phyloP scores from a whole-genome alignment of 2,797 vertebrate species.

The Bufotes viridis region DNA sequence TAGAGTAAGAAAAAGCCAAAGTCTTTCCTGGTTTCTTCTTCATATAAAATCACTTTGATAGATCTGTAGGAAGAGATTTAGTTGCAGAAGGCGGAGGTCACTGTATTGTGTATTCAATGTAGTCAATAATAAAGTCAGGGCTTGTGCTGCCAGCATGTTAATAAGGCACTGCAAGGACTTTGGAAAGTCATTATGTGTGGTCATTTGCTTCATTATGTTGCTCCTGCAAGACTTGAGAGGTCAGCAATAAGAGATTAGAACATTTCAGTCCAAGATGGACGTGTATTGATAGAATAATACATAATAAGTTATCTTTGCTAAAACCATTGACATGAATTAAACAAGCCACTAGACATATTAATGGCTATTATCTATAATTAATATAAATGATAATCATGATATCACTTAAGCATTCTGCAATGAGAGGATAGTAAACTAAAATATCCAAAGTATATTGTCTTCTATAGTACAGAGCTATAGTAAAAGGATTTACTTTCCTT shows the following conservation, averaged over 20 bases:
- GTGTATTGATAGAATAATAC: slow-evolving; percentile 65
- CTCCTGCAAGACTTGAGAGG: slow-evolving; percentile 78
- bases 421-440: slow-evolving; percentile 1
- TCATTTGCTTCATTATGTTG: slow-evolving; percentile 81
- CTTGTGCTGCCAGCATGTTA: slow-evolving; percentile 95
- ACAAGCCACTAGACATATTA: slow-evolving; percentile 46
- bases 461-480: not conserved
- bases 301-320: slow-evolving; percentile 44
- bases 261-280: slow-evolving; percentile 65
- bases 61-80: slow-evolving; percentile 96
- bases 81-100: slow-evolving; percentile 97
- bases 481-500: too few species aligned
- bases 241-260: slow-evolving; percentile 72
- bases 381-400: slow-evolving; percentile 32
- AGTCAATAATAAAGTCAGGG: slow-evolving; percentile 99
- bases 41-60: slow-evolving; percentile 91
- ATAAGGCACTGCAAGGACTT: slow-evolving; percentile 96
- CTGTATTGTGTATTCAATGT: slow-evolving; percentile 99
- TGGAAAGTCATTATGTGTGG: slow-evolving; percentile 95
- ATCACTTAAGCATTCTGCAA: slow-evolving; percentile 1
- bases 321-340: slow-evolving; percentile 44
- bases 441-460: slow-evolving; percentile 13
- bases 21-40: slow-evolving; percentile 77
- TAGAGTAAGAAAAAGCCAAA: slow-evolving; percentile 75
- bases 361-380: slow-evolving; percentile 49